These are phyloP conservation scores for Cistogaster globosa DNA, from an alignment of 2,888 invertebrate species.

Conservation along the genomic window DNA sequence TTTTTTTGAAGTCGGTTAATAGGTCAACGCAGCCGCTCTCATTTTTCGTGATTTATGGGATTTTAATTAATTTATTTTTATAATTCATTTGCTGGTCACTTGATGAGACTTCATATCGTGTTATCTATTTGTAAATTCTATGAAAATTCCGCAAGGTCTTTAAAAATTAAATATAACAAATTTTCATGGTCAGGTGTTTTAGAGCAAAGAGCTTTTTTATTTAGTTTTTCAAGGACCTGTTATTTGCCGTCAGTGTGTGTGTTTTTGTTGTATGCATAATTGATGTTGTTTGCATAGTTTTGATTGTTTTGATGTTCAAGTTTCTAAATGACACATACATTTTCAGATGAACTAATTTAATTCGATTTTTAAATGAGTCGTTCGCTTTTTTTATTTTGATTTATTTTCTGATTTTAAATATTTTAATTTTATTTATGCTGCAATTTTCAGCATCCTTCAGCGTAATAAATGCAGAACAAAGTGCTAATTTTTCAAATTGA, in stretches of 20 bases:
- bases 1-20: no score
- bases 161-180: background rate
- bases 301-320: background rate
- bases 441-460: slow-evolving; percentile 14
- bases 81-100: slow-evolving; percentile 41
- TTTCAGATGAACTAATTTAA: background rate
- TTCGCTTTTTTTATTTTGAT: background rate
- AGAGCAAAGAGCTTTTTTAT: slow-evolving; percentile 31
- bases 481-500: background rate
- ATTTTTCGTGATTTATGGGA: no score
- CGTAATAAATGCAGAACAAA: background rate
- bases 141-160: background rate
- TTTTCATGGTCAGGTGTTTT: slow-evolving; percentile 60
- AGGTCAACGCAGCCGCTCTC: no score
- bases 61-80: background rate
- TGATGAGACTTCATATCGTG: slow-evolving; percentile 12
- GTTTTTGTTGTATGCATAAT: slow-evolving; percentile 8
- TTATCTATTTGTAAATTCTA: slow-evolving; percentile 17
- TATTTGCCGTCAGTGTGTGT: background rate
- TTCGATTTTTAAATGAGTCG: slow-evolving; percentile 11
- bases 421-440: no score
- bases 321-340: slow-evolving; percentile 12
- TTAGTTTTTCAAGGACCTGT: slow-evolving; percentile 6
- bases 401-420: slow-evolving; percentile 30
- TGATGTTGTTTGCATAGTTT: background rate